Conservation (phyloP, 2,888 invertebrate species). For the Ectemnius cavifrons region DNA sequence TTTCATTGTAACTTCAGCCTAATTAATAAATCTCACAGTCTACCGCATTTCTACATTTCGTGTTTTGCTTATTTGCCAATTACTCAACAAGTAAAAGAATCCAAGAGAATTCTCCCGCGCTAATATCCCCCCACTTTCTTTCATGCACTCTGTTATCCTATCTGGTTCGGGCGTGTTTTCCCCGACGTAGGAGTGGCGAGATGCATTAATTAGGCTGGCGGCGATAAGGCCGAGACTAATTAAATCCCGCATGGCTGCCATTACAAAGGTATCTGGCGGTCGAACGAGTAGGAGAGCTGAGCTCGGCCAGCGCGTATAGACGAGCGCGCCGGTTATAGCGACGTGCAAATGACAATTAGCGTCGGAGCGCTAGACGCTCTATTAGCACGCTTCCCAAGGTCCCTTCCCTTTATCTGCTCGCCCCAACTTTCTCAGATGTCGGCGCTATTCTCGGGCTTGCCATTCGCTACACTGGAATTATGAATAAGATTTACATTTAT, state of each 20-base stretch:
- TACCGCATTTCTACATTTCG: too few relatives aligned
- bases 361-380: constrained; percentile 52
- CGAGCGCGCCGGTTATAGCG: constrained; percentile 24
- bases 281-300: constrained; percentile 29
- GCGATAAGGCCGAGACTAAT: constrained; percentile 22
- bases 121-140: too few relatives aligned
- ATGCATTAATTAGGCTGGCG: constrained; percentile 2
- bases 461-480: neutral
- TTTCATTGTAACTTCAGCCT: too few relatives aligned
- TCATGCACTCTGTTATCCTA: too few relatives aligned
- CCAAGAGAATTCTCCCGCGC: too few relatives aligned
- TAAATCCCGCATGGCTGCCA: constrained; percentile 20
- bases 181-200: too few relatives aligned
- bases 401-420: constrained; percentile 31
- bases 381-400: constrained; percentile 55
- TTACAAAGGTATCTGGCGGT: constrained; percentile 10
- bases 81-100: too few relatives aligned
- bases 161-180: too few relatives aligned
- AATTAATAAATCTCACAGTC: too few relatives aligned
- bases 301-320: constrained; percentile 18
- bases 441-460: neutral
- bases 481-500: constrained; percentile 10
- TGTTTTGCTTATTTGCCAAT: too few relatives aligned
- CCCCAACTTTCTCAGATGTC: constrained; percentile 10
- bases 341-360: constrained; percentile 58